phyloP scores from a whole-genome alignment of 2,113 vertebrate genomes.

The Coptodon bakossiorum region DNA sequence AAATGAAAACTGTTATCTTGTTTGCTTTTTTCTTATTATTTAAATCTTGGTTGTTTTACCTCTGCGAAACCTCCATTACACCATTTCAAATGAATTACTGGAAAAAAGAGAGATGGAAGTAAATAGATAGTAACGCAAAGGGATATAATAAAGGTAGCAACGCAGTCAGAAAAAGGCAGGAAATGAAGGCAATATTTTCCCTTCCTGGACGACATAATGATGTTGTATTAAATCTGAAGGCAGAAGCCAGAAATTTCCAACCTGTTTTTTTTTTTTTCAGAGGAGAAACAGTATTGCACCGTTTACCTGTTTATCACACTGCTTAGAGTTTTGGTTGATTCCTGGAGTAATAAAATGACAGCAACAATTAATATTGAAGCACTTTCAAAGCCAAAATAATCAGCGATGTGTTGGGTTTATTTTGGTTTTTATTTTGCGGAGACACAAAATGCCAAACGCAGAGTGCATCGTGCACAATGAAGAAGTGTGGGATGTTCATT shows the following conservation, averaged over 20 bases:
- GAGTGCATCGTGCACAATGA: neutral
- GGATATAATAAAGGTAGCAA: neutral
- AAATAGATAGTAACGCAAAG: neutral
- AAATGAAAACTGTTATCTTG: neutral
- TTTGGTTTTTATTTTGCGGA: neutral
- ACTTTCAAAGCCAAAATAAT: neutral
- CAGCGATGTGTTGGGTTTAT: neutral
- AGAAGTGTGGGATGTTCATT: neutral
- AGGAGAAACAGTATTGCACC: neutral
- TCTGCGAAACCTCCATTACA: neutral
- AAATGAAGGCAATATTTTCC: neutral
- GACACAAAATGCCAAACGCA: neutral
- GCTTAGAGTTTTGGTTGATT: neutral
- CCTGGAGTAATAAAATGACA: neutral
- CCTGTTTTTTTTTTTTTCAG: neutral
- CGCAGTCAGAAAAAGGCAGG: neutral
- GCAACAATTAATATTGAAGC: neutral
- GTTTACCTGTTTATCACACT: neutral
- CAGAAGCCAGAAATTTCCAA: neutral
- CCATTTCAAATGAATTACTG: neutral
- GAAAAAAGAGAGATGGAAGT: neutral
- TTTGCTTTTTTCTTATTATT: neutral
- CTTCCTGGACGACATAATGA: neutral
- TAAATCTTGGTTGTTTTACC: neutral
- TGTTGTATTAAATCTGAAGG: neutral